A percentile compares a stretch with the other conserved stretches of the same genome.
Conservation (phyloP, 1,140 invertebrate species). For the Anastrepha obliqua region DNA sequence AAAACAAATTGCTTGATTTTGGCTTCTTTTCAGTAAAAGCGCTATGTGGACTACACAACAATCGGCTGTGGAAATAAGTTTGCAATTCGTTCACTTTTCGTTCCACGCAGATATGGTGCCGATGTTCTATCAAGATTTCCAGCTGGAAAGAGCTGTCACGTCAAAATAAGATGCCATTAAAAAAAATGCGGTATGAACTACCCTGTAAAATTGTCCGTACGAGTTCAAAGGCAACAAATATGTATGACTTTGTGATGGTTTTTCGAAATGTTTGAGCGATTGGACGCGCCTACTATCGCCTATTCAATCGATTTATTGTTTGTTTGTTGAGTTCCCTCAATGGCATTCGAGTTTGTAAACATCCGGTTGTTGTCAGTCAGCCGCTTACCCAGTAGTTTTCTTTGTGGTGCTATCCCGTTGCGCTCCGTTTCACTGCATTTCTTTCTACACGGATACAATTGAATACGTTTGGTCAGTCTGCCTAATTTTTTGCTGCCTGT, state of each 20-base stretch:
- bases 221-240: background rate
- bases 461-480: slow-evolving; percentile 1
- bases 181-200: too few species aligned
- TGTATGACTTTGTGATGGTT: background rate
- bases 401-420: background rate
- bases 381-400: background rate
- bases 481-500: background rate
- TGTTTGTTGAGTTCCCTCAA: background rate
- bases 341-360: slow-evolving; percentile 15
- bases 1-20: too few species aligned
- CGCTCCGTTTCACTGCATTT: slow-evolving; percentile 25
- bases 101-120: too few species aligned
- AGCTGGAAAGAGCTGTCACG: too few species aligned
- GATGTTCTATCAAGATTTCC: too few species aligned
- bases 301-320: background rate
- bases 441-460: slow-evolving; percentile 5
- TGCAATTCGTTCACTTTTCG: too few species aligned
- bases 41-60: too few species aligned
- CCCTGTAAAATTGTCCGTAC: too few species aligned
- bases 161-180: too few species aligned
- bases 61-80: too few species aligned
- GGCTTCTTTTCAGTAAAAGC: too few species aligned
- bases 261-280: background rate
- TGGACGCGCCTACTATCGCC: slow-evolving; percentile 3
- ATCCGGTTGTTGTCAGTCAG: slow-evolving; percentile 2